Conservation (phyloP, 2,888 invertebrate species). For the Marronus borbonicus region DNA sequence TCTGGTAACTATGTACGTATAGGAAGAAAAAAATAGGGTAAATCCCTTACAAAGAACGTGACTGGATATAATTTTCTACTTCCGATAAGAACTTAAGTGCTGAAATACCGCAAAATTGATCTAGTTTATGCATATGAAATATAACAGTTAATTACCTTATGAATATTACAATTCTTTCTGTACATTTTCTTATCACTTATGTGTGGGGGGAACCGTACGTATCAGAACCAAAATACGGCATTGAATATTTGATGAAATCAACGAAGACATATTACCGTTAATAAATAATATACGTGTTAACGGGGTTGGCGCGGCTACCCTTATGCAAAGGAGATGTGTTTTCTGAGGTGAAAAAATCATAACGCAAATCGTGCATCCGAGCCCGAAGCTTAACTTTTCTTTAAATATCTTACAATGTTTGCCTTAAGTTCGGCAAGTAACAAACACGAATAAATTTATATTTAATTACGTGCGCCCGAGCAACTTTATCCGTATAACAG, state of each 20-base stretch:
- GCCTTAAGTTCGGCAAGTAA: conserved; percentile 34
- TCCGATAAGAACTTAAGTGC: conserved; percentile 34
- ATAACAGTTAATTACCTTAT: conserved; percentile 58
- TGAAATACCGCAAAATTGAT: conserved; percentile 45
- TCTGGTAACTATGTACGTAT: not conserved
- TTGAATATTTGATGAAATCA: conserved; percentile 39
- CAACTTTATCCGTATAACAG: conserved; percentile 40
- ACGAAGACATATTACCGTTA: conserved; percentile 39
- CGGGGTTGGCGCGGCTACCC: not conserved
- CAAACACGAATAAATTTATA: conserved; percentile 39
- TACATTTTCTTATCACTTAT: conserved; percentile 52
- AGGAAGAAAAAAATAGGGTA: not conserved
- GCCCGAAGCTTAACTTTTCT: conserved; percentile 32
- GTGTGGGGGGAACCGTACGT: conserved; percentile 1
- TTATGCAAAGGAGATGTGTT: not conserved
- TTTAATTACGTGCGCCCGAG: conserved; percentile 26
- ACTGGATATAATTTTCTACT: conserved; percentile 42
- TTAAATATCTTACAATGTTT: conserved; percentile 32
- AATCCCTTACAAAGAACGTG: conserved; percentile 30
- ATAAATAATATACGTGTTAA: conserved; percentile 36
- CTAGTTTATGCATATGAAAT: conserved; percentile 56
- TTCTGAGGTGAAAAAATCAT: conserved; percentile 38
- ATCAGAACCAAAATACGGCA: conserved; percentile 14
- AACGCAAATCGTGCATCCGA: not conserved
- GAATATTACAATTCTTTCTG: conserved; percentile 60